A percentile compares a stretch with the other conserved stretches of the same genome.
Evolutionary conservation across 2,797 vertebrate genomes (phyloP).

Genomic region (Orestias chungarensis): DNA sequence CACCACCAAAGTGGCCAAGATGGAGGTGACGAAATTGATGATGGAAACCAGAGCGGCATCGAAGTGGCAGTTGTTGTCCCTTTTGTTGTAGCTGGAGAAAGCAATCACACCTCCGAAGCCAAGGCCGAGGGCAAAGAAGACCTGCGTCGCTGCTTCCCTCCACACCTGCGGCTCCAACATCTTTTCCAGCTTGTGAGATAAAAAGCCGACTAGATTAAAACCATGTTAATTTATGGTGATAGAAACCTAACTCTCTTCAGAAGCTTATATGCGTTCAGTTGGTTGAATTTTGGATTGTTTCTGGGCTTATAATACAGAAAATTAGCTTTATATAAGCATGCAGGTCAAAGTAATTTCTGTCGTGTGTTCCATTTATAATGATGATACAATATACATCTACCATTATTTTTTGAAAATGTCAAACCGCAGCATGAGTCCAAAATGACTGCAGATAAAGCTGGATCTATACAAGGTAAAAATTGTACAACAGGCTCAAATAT

Average conservation of each 20-base stretch:
- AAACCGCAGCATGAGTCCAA: no score
- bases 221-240: background rate
- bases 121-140: conserved; percentile 94
- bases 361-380: no score
- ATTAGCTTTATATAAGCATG: no score
- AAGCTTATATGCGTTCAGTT: background rate
- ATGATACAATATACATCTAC: no score
- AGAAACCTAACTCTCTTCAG: background rate
- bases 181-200: conserved; percentile 87
- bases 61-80: conserved; percentile 98
- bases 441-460: no score
- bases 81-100: conserved; percentile 99
- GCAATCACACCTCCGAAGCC: conserved; percentile 98
- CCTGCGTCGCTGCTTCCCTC: conserved; percentile 96
- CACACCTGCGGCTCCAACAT: conserved; percentile 98
- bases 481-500: no score
- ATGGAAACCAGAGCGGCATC: conserved; percentile 92
- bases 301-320: background rate
- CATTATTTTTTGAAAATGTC: no score
- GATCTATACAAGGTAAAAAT: no score
- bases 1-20: conserved; percentile 95
- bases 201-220: background rate
- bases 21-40: conserved; percentile 96
- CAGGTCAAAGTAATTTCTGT: no score
- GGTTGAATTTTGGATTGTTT: background rate